Evolutionary conservation across 2,797 vertebrate species (phyloP).

Genomic region (Pseudocheirus occidentalis): DNA sequence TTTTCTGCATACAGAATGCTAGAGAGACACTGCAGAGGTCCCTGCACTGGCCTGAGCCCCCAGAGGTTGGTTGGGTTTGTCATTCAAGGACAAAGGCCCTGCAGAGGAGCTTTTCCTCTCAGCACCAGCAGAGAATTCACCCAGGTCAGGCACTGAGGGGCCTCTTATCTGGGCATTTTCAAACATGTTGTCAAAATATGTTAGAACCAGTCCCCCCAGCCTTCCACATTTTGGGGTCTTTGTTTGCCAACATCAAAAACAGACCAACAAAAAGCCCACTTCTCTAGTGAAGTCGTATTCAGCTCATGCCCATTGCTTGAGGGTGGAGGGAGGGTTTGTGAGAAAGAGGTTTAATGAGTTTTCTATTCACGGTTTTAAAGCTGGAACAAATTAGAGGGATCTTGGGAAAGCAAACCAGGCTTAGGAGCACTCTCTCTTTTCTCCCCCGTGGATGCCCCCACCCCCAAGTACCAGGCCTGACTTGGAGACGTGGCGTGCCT

Average conservation of each 20-base stretch:
- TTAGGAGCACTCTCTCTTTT: conserved; percentile 54
- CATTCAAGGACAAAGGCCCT: conserved; percentile 46
- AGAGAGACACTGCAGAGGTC: too few species aligned
- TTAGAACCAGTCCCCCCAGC: not conserved
- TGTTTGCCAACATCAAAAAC: conserved; percentile 63
- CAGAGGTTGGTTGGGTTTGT: not conserved
- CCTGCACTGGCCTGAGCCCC: too few species aligned
- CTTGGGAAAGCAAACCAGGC: conserved; percentile 60
- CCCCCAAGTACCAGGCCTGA: conserved; percentile 54
- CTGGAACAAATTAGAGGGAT: conserved; percentile 75
- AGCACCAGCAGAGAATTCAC: conserved; percentile 29
- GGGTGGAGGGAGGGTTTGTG: not conserved
- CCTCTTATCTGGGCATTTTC: conserved; percentile 22
- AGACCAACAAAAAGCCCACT: not conserved
- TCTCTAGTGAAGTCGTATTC: conserved; percentile 11
- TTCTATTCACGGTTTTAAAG: conserved; percentile 60
- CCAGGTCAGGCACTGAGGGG: not conserved
- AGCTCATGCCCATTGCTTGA: not conserved
- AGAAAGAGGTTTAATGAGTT: conserved; percentile 69
- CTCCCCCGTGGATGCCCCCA: conserved; percentile 6
- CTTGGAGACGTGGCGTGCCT: conserved; percentile 54
- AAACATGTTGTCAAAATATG: conserved; percentile 30
- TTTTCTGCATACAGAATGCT: not conserved
- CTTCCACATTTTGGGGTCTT: conserved; percentile 19
- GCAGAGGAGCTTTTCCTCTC: conserved; percentile 52